phyloP scores from a whole-genome alignment of 53 echinoderm and acorn worm genomes.

The Paracentrotus lividus region DNA sequence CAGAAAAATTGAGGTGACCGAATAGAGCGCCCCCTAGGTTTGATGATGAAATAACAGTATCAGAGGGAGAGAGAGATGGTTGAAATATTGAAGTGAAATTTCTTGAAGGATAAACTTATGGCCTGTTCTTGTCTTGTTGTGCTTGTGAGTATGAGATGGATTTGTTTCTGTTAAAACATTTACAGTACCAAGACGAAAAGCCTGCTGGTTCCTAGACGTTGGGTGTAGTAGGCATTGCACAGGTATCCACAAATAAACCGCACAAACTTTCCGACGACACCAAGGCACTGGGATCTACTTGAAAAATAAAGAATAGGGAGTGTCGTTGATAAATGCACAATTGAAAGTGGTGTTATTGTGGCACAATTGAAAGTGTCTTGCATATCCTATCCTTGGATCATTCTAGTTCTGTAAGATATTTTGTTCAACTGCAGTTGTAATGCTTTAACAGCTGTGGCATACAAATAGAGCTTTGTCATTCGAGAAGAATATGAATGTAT shows the following conservation, averaged over 20 bases:
- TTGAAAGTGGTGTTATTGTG: background rate
- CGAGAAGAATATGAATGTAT: background rate
- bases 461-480: background rate
- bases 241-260: background rate
- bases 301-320: background rate
- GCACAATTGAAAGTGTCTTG: background rate
- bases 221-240: background rate
- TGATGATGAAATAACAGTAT: background rate
- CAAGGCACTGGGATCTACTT: background rate
- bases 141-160: slow-evolving; percentile 10
- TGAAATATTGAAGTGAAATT: background rate
- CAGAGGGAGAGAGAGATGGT: background rate
- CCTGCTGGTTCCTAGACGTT: background rate
- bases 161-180: background rate
- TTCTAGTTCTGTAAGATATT: background rate
- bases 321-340: background rate
- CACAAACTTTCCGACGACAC: background rate
- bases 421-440: background rate
- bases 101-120: background rate
- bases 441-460: background rate
- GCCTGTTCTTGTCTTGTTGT: slow-evolving; percentile 38
- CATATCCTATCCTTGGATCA: background rate
- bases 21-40: background rate
- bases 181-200: slow-evolving; percentile 29
- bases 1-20: background rate